phyloP scores from a whole-genome alignment of 1,140 invertebrate species.

The Maniola jurtina region DNA sequence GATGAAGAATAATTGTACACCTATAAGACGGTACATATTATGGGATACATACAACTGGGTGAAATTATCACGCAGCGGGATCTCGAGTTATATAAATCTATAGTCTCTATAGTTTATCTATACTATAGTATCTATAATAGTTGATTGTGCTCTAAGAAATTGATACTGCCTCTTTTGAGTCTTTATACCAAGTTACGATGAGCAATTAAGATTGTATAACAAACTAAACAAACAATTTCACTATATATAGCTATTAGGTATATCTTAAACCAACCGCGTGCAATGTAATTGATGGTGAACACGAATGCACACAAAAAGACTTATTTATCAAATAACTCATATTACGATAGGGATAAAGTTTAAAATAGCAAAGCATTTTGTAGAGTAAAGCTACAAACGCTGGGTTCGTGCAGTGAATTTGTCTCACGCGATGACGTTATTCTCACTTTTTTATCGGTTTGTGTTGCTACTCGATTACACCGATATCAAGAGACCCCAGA shows the following conservation, averaged over 20 bases:
- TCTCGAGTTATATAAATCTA: no score
- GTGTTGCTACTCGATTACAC: conserved; percentile 2
- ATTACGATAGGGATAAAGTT: neutral
- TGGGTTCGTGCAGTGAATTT: conserved; percentile 9
- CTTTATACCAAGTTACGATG: neutral
- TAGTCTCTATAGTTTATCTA: no score
- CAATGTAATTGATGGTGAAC: conserved; percentile 6
- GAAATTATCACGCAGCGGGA: no score
- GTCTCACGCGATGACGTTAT: conserved; percentile 13
- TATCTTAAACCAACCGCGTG: neutral
- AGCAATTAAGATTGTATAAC: conserved; percentile 12
- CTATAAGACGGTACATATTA: no score
- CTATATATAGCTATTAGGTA: neutral
- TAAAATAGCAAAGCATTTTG: neutral
- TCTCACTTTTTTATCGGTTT: conserved; percentile 11
- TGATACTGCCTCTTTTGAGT: neutral
- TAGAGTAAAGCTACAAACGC: neutral
- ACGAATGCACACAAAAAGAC: conserved; percentile 1
- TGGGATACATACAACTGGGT: no score
- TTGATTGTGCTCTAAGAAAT: no score
- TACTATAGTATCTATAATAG: no score
- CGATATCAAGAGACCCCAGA: neutral
- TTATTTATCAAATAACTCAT: neutral
- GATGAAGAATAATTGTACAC: no score
- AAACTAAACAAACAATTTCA: conserved; percentile 15